Evolutionary conservation across 1,140 invertebrate species (phyloP).

Genomic region (Alviniconcha marisindica): DNA sequence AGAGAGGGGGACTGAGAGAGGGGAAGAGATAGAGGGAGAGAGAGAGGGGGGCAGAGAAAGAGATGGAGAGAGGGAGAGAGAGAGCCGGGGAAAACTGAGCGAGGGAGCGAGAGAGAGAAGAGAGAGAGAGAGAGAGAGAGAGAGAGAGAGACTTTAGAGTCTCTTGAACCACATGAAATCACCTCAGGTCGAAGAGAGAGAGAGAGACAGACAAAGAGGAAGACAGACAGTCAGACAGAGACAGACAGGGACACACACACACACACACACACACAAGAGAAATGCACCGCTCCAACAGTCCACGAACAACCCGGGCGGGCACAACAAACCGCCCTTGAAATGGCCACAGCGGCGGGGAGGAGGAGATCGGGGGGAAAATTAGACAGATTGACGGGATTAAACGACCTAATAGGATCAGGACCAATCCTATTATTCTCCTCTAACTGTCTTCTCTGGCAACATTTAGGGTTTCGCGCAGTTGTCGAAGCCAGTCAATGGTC

Average conservation of each 20-base stretch:
- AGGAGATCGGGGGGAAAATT: not conserved
- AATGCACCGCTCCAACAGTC: too few species aligned
- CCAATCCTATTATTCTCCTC: slow-evolving; percentile 34
- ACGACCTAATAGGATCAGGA: slow-evolving; percentile 21
- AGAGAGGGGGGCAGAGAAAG: not conserved
- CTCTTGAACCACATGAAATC: too few species aligned
- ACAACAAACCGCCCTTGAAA: slow-evolving; percentile 20
- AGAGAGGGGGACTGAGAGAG: not conserved
- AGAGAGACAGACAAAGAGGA: too few species aligned
- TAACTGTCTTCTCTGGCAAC: slow-evolving; percentile 2
- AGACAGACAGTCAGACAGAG: too few species aligned
- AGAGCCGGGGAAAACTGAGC: not conserved
- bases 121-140: not conserved
- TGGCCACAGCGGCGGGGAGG: not conserved
- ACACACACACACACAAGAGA: not conserved
- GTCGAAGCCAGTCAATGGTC: not conserved
- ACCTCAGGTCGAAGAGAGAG: too few species aligned
- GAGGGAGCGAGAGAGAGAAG: not conserved
- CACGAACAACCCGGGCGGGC: not conserved
- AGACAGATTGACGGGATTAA: slow-evolving; percentile 34
- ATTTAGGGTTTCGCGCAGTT: slow-evolving; percentile 19
- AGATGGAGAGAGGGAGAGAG: not conserved
- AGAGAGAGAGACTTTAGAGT: too few species aligned
- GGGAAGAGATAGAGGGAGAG: not conserved
- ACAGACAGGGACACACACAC: not conserved